Percentiles rank a stretch among this genome's conserved stretches.
These are phyloP conservation scores for Engraulis encrasicolus DNA, from an alignment of 2,113 vertebrate genomes.

Conservation along the genomic window DNA sequence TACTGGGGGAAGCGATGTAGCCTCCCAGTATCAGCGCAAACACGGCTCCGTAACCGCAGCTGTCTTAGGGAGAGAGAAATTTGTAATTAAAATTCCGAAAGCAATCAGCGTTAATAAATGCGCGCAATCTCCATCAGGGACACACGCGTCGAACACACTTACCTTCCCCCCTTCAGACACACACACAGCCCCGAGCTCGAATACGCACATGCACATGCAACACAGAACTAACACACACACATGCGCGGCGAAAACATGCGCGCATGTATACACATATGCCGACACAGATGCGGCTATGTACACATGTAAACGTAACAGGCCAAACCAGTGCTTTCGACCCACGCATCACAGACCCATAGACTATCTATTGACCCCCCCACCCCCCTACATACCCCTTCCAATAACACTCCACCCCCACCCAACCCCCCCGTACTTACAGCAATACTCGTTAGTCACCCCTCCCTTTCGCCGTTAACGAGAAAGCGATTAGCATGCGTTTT, in stretches of 20 bases:
- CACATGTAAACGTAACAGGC: not conserved
- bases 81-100: constrained; percentile 53
- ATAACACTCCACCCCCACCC: constrained; percentile 47
- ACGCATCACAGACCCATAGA: too few relatives aligned
- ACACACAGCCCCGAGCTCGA: constrained; percentile 24
- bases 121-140: constrained; percentile 26
- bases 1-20: not conserved
- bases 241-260: constrained; percentile 10
- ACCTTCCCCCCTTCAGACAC: constrained; percentile 26
- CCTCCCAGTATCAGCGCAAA: not conserved
- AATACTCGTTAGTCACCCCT: constrained; percentile 71
- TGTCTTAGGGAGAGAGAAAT: constrained; percentile 55
- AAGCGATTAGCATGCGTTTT: constrained; percentile 72
- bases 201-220: constrained; percentile 50
- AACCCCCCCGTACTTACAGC: constrained; percentile 70
- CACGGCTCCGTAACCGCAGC: not conserved
- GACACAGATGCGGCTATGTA: constrained; percentile 19
- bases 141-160: constrained; percentile 33
- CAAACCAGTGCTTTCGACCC: too few relatives aligned
- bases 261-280: constrained; percentile 11
- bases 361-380: constrained; percentile 53
- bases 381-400: constrained; percentile 44
- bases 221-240: too few relatives aligned
- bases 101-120: constrained; percentile 53
- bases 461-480: constrained; percentile 73